Evolutionary conservation across 2,113 vertebrate genomes (phyloP), one percentile per base, ranked within the genome.

Genomic region (Noctilio leporinus): DNA sequence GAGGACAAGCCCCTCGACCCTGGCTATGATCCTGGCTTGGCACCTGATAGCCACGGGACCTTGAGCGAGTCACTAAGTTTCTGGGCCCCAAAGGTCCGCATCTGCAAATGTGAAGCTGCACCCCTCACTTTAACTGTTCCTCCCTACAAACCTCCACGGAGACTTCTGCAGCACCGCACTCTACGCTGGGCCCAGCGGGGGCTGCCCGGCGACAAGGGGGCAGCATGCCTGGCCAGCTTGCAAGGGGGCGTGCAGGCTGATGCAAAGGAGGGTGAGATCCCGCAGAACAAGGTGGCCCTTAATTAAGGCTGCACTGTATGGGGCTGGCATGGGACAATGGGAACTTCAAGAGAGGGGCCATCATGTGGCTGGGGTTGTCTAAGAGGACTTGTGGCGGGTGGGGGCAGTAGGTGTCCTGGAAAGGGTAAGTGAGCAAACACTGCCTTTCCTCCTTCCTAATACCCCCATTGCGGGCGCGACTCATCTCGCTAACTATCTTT

Each of bases 201-300:
- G 62, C 16, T 2, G 72, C 51, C 40, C 70, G 16, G 1, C 0
- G 20, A 76, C n/a, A 4, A 47, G 38, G 65, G 51, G 7, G 72
- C 28, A 69, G 80, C 59, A 17, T 22, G n/a, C 43, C 10, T 2
- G 0, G 24, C 70, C 53, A 62, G 19, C n/a, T n/a, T 0, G 2
- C 70, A n/a, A 0, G 10, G n/a, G 55, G n/a, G 4, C 17, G 40
- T 7, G 24, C 2, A 14, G 30, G 65, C 33, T 3, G 5, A 69
- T 10, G 26, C n/a, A n/a, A 19, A 53, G 0, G 15, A 64, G 69
- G 20, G 28, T 11, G 6, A 51, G 64, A 72, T 43, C 51, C 20
- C 35, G 22, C 8, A 55, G 26, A 81, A 53, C 47, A 17, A 43
- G 57, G 75, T n/a, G 67, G 87, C 87, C 38, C 82, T 69, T 67